A percentile compares a stretch with the other conserved stretches of the same genome.
phyloP scores from a whole-genome alignment of 2,113 vertebrate species.

The Perca flavescens region DNA sequence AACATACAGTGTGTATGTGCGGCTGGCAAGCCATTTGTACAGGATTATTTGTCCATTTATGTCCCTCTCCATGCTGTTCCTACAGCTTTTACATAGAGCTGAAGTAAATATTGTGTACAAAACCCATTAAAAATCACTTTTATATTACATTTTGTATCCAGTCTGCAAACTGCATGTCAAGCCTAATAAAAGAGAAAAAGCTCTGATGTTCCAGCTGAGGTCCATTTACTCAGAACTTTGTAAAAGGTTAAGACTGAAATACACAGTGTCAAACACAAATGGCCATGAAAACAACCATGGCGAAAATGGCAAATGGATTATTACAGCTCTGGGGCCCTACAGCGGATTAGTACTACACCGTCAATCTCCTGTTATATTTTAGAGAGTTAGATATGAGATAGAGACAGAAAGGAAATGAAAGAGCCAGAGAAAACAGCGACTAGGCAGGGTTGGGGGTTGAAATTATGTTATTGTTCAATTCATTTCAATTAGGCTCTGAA shows the following conservation, averaged over 20 bases:
- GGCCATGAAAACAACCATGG: conserved; percentile 26
- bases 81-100: not conserved
- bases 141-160: not conserved
- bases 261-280: conserved; percentile 28
- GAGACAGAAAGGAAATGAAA: conserved; percentile 14
- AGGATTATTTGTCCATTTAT: not conserved
- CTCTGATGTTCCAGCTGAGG: conserved; percentile 15
- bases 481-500: conserved; percentile 32
- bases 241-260: conserved; percentile 30
- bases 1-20: not conserved
- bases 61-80: not conserved
- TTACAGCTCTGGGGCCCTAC: not conserved
- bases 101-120: not conserved
- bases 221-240: conserved; percentile 24
- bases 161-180: not conserved
- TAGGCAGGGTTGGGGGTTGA: not conserved
- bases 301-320: conserved; percentile 51
- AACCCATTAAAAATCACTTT: not conserved
- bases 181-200: not conserved
- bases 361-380: conserved; percentile 31
- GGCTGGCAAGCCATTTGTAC: not conserved
- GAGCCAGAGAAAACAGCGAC: conserved; percentile 10
- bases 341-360: conserved; percentile 45
- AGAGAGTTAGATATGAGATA: conserved; percentile 34
- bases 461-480: conserved; percentile 46